Evolutionary conservation across 1,140 invertebrate genomes (phyloP), one percentile per base, ranked within the genome.

Genomic region (Micrasema longulum): DNA sequence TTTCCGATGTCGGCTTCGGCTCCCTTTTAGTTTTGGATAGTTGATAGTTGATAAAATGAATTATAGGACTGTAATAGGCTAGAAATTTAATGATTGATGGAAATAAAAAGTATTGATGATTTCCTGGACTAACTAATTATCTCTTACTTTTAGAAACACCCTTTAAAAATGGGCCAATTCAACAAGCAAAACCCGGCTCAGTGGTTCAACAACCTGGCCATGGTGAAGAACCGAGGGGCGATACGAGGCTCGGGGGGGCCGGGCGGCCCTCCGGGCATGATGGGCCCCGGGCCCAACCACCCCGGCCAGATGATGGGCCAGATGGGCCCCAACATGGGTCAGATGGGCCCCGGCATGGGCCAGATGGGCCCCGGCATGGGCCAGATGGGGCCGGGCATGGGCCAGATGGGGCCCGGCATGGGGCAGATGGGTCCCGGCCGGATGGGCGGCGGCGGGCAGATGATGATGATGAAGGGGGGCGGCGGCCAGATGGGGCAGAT

Each of bases 81-180:
- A n/a, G n/a, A n/a, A n/a, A n/a, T n/a, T n/a, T n/a, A n/a, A n/a
- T n/a, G n/a, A n/a, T n/a, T n/a, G n/a, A n/a, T n/a, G n/a, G n/a
- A n/a, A n/a, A n/a, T n/a, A n/a, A n/a, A n/a, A n/a, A n/a, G n/a
- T n/a, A n/a, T n/a, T n/a, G n/a, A n/a, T n/a, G n/a, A n/a, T n/a
- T n/a, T n/a, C n/a, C n/a, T n/a, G n/a, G n/a, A n/a, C n/a, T n/a
- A n/a, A n/a, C n/a, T n/a, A n/a, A n/a, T 57, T 38, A 20, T 48
- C 6, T 48, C 47, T 45, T 16, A 12, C 7, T 62, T 67, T 6
- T 85, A 94, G 89, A 96, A 96, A 88, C 92, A 95, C 85, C 94
- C 94, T 26, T 85, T 95, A 74, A 96, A 96, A 87, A 89, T 94
- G 77, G 93, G 92, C 47, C 94, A 95, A 78, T 92, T 95, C 83